Base-by-base conservation (phyloP, 2,888 invertebrate species). In the Mesorhabditis belari region DNA sequence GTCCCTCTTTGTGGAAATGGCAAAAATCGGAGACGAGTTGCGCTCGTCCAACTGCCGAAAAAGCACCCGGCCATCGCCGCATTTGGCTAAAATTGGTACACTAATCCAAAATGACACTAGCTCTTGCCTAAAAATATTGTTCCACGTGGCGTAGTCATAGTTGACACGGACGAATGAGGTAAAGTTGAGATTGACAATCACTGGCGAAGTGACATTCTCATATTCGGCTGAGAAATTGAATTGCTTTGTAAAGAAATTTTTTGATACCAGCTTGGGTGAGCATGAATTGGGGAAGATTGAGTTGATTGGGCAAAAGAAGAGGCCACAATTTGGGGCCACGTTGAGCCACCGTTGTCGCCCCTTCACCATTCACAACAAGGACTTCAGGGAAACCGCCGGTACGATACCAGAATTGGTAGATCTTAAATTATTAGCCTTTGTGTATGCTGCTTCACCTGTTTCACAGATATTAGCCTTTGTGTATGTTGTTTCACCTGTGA, bases 1-100 rank as follows among this genome's bases (percentile, higher is more conserved):
- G 57, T 60, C 69, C 69, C 24, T 75, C 63, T 12, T 75, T 67
- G 51, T 71, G 62, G 58, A 79, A 79, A 58, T 74, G 78, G 59
- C 79, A 79, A 49, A 77, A 76, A 63, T 79, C 79, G 17, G 74
- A 74, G 27, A 79, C 64, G 23, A 79, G 57, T 61, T 79, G 78
- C 52, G 78, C 76, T 6, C 73, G 28, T n/a, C 69, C 70, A 6
- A 71, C 67, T 0, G 73, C 60, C 9, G 71, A 65, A 49, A 73
- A 73, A 17, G 62, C 53, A 19, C 61, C 60, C 26, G 71, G 66
- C 53, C 66, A 65, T 21, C 64, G 63, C 51, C 57, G 58, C 69
- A 71, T 71, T 62, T 66, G 67, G 9, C 68, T 70, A 27, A 54
- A 63, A 55, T n/a, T n/a, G n/a, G n/a, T n/a, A 35, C 12, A 35